phyloP scores from a whole-genome alignment of 2,888 invertebrate genomes.

The Chrysotoxum bicinctum region DNA sequence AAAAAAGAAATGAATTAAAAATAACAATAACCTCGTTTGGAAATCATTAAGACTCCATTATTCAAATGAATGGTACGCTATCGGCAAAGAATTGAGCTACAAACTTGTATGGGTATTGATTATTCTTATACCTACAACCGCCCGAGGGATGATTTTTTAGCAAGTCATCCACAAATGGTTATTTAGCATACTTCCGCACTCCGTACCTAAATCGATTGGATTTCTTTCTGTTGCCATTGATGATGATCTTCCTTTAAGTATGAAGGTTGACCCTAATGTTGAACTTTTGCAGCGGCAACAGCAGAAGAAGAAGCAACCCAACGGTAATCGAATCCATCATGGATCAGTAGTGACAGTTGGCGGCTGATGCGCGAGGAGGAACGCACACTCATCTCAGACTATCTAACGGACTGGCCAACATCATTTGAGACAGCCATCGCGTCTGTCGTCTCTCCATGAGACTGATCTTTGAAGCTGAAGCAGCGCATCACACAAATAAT shows the following conservation, averaged over 20 bases:
- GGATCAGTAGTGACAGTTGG: slow-evolving; percentile 67
- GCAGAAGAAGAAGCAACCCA: slow-evolving; percentile 25
- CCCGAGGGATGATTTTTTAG: slow-evolving; percentile 25
- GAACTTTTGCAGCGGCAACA: slow-evolving; percentile 65
- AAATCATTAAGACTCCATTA: slow-evolving; percentile 66
- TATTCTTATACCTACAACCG: slow-evolving; percentile 13
- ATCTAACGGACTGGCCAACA: slow-evolving; percentile 41
- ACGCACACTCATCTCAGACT: slow-evolving; percentile 25
- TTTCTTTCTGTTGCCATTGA: slow-evolving; percentile 56
- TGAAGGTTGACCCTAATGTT: slow-evolving; percentile 63
- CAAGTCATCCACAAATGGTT: slow-evolving; percentile 75
- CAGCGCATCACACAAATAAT: slow-evolving; percentile 45
- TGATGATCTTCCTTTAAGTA: slow-evolving; percentile 51
- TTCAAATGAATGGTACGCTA: slow-evolving; percentile 16
- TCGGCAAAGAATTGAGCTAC: slow-evolving; percentile 25
- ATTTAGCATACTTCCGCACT: slow-evolving; percentile 68
- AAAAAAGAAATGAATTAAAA: slow-evolving; percentile 42
- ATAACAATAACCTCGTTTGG: slow-evolving; percentile 29
- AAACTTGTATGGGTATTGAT: neutral
- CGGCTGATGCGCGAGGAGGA: slow-evolving; percentile 19
- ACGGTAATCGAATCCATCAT: slow-evolving; percentile 57
- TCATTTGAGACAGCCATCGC: neutral
- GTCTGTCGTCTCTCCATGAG: neutral
- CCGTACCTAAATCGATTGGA: slow-evolving; percentile 59
- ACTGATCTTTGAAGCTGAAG: slow-evolving; percentile 25